Base-by-base conservation (phyloP, 2,113 vertebrate genomes). In the Patagioenas fasciata region DNA sequence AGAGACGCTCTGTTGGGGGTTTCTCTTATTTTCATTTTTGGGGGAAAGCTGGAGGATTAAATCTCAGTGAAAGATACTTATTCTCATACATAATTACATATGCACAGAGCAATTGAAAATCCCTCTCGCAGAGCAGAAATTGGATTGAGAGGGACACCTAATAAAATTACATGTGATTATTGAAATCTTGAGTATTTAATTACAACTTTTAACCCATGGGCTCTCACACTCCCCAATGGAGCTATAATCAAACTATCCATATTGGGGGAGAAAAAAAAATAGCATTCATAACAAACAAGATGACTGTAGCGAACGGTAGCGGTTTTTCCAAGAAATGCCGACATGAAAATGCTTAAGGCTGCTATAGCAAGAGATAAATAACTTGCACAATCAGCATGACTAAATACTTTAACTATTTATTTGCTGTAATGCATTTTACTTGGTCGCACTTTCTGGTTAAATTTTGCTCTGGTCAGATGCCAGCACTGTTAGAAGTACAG, bases 101-200 rank as follows among this genome's bases (percentile, higher is more conserved):
- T 58, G 29, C 44, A 74, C 20, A 54, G 73, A 81, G 31, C 71
- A 88, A 90, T n/a, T 0, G 0, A 89, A 54, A 91, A 80, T 85
- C 62, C 38, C 64, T 38, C 81, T 93, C 2, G 13, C 57, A 53
- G 65, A 95, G 80, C 44, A 91, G 61, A 95, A 96, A 96, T 92
- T 88, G 44, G 80, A 80, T 93, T 89, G 78, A 96, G 66, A 66
- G 26, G 26, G 31, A 28, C 32, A 85, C 23, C 32, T 90, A 84
- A 86, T 92, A 94, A 87, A 86, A 86, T 96, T 93, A 79, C 53
- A 75, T 75, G 51, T 78, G 53, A 86, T 92, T 90, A 91, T 67
- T 89, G 80, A 75, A 93, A 65, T 80, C 48, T 61, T 61, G 53
- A 89, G 70, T 89, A 92, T 87, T 94, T 94, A 86, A 93, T 90